Conservation (phyloP, 2,888 invertebrate species). For the Hirtodrosophila alboralis region DNA sequence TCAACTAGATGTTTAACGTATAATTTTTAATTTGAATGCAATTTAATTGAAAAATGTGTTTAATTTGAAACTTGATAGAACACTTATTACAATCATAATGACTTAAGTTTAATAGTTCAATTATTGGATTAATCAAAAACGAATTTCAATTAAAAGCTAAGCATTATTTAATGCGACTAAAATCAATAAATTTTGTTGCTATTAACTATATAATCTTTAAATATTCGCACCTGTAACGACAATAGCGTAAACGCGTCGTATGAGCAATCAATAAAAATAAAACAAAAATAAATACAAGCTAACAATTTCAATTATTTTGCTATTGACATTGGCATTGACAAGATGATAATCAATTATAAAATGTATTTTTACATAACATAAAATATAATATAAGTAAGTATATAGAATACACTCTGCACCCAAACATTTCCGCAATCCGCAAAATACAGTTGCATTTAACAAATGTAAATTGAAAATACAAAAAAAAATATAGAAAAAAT, state of each 20-base stretch:
- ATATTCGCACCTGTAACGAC: conserved; percentile 37
- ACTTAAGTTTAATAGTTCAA: too few relatives aligned
- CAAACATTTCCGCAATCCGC: conserved; percentile 65
- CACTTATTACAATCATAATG: too few relatives aligned
- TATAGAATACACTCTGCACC: conserved; percentile 23
- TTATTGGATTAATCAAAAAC: not conserved
- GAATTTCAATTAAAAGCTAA: too few relatives aligned
- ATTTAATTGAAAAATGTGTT: not conserved
- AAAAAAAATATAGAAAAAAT: conserved; percentile 8
- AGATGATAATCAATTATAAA: conserved; percentile 41
- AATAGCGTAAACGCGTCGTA: conserved; percentile 39
- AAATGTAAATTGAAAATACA: conserved; percentile 46
- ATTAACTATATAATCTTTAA: conserved; percentile 7
- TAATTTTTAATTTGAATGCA: not conserved
- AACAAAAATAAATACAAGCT: too few relatives aligned
- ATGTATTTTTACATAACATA: conserved; percentile 23
- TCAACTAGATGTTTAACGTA: too few relatives aligned
- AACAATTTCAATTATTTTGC: conserved; percentile 52
- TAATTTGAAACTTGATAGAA: too few relatives aligned
- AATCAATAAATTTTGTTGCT: conserved; percentile 14
- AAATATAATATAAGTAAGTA: conserved; percentile 4
- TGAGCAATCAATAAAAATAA: conserved; percentile 40
- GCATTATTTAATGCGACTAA: conserved; percentile 1
- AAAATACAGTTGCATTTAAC: conserved; percentile 25
- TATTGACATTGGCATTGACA: conserved; percentile 35